A percentile compares a stretch with the other conserved stretches of the same genome.
phyloP scores from a whole-genome alignment of 1,140 invertebrate genomes.

The Sminthurinus signatus region DNA sequence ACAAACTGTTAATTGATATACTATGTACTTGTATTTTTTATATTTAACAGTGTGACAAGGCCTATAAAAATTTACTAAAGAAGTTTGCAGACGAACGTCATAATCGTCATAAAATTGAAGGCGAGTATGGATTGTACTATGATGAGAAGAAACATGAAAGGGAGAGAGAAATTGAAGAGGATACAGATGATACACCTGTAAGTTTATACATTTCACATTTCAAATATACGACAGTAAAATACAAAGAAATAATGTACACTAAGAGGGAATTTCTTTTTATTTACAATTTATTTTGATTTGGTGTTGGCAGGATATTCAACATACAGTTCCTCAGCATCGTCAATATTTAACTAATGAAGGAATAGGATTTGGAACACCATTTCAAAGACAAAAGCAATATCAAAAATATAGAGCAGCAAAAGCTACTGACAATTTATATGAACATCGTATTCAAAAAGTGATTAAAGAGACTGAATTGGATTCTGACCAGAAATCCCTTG shows the following conservation, averaged over 20 bases:
- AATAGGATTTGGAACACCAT: conserved; percentile 66
- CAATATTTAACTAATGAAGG: conserved; percentile 76
- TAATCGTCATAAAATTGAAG: conserved; percentile 43
- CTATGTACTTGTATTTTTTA: background rate
- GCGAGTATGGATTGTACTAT: conserved; percentile 47
- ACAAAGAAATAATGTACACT: background rate
- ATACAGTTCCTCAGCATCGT: conserved; percentile 79
- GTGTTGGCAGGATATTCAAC: conserved; percentile 49
- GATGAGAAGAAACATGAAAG: conserved; percentile 47
- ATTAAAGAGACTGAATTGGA: conserved; percentile 43
- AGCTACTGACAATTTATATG: conserved; percentile 66
- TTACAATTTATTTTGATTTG: background rate
- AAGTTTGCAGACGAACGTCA: conserved; percentile 45
- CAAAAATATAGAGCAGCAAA: conserved; percentile 59
- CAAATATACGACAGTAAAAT: background rate
- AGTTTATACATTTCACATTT: background rate
- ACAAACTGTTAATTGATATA: background rate
- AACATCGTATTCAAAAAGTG: conserved; percentile 64
- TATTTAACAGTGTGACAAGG: conserved; percentile 49
- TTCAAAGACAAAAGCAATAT: conserved; percentile 68
- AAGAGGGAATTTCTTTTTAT: conserved; percentile 1
- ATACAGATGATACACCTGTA: conserved; percentile 49
- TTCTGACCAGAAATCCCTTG: conserved; percentile 58
- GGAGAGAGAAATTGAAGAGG: conserved; percentile 49
- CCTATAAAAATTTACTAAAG: conserved; percentile 51